Evolutionary conservation across 2,113 vertebrate genomes (phyloP), one percentile per base, ranked within the genome.

Genomic region (Eulemur macaco): DNA sequence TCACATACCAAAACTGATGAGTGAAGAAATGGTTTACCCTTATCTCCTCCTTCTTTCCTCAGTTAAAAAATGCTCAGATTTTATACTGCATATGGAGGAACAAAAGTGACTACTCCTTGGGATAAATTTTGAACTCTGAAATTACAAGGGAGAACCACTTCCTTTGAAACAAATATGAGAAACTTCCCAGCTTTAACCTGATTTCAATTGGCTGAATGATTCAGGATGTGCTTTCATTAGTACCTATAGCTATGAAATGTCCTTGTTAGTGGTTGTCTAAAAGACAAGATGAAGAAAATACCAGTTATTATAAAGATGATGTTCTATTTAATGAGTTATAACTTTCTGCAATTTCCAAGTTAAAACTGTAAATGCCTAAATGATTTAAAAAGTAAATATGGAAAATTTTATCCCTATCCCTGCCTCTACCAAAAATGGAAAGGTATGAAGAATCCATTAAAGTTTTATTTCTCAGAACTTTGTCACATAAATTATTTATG

Each of bases 101-200:
- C 11, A 92, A 74, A 96, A 96, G 20, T 69, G 31, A 89, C 10
- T 93, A 42, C 39, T 87, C 12, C 13, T 77, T 29, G n/a, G 45
- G 34, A 64, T 93, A 80, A 77, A 83, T 84, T 21, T 77, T 47
- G 39, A 71, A 77, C 42, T 56, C 15, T 85, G 47, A 95, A 94
- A 84, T 90, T 37, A 76, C 47, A 45, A 81, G 27, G 11, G 63
- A 90, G 80, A 96, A 58, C 13, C 47, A 86, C 9, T 86, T 94
- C 17, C 39, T 95, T 94, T 95, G 93, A 86, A 89, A 73, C 52
- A 81, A 76, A 50, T 76, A 9, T 69, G 29, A 34, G 50, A 58
- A 83, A 17, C 8, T 12, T 85, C n/a, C 76, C 73, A 42, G 4
- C 50, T 31, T 73, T 82, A 54, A 74, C 27, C 31, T 71, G 77